Base-by-base conservation (phyloP, 2,113 vertebrate genomes). In the Apaloderma vittatum region DNA sequence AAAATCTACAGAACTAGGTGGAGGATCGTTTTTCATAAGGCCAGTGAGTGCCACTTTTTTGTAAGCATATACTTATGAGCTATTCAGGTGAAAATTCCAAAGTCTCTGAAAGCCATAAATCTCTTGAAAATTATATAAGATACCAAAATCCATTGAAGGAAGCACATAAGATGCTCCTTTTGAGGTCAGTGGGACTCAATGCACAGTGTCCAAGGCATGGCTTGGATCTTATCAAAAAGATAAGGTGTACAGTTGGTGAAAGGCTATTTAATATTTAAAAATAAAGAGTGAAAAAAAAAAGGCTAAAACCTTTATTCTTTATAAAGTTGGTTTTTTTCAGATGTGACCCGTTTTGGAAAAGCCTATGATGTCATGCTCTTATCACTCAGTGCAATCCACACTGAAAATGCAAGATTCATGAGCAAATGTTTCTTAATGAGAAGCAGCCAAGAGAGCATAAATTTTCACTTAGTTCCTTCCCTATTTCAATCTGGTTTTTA, bases 401-500 rank as follows among this genome's bases (percentile, higher is more conserved):
- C 22, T 55, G 91, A 86, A 81, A 94, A 93, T 82, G 48, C n/a
- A 65, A 73, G 87, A 92, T 77, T 87, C 81, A 51, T 68, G 61
- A 88, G 59, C 20, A 75, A 85, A 59, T 80, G 48, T 80, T 71
- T 29, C 86, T 78, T 77, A 77, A 93, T 67, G 86, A 92, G 72
- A 80, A 95, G 79, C 48, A 72, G 80, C 92, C 80, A 84, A 32
- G 52, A 62, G 90, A 86, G 73, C 94, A 92, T 86, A 72, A 49
- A 86, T 96, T 97, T 93, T 86, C 61, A 74, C 89, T 80, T 63
- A 86, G 75, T 78, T 83, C 49, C 63, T 94, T 93, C 71, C 65
- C 59, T 40, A 59, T 78, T 74, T 57, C 86, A 88, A 5, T 66
- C 68, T 89, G 79, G 32, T 92, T 57, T 86, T 95, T 77, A 75